phyloP scores from a whole-genome alignment of 2,888 invertebrate species.

The Meloe dianella region DNA sequence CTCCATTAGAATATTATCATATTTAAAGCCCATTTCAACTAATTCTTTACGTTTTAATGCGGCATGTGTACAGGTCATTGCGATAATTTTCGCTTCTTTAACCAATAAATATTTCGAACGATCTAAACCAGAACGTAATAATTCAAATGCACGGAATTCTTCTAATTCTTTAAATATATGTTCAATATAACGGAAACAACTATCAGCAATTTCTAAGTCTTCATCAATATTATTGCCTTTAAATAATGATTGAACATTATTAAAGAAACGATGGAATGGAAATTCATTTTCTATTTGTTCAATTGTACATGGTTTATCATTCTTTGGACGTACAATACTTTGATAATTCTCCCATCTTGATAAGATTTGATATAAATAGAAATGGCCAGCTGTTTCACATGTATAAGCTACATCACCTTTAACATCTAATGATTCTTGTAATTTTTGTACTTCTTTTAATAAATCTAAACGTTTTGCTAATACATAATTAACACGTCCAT shows the following conservation, averaged over 20 bases:
- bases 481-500: slow-evolving; percentile 98
- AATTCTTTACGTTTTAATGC: slow-evolving; percentile 95
- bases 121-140: slow-evolving; percentile 93
- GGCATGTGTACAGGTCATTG: slow-evolving; percentile 99
- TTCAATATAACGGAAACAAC: slow-evolving; percentile 93
- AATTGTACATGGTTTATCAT: slow-evolving; percentile 49
- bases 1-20: slow-evolving; percentile 99
- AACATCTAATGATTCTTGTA: slow-evolving; percentile 86
- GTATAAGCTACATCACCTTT: slow-evolving; percentile 92
- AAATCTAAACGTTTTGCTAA: slow-evolving; percentile 91
- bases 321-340: slow-evolving; percentile 64
- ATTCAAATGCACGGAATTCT: slow-evolving; percentile 97
- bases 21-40: slow-evolving; percentile 94
- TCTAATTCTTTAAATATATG: slow-evolving; percentile 96
- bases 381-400: slow-evolving; percentile 98
- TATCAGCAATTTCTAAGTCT: slow-evolving; percentile 87
- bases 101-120: slow-evolving; percentile 95
- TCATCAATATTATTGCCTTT: slow-evolving; percentile 77
- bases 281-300: slow-evolving; percentile 78
- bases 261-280: slow-evolving; percentile 93
- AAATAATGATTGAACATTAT: slow-evolving; percentile 92
- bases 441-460: slow-evolving; percentile 82
- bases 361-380: slow-evolving; percentile 91
- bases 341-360: slow-evolving; percentile 93
- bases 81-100: slow-evolving; percentile 99